These are phyloP conservation scores for Phyllotreta striolata DNA, from an alignment of 2,888 invertebrate genomes.

Conservation along the genomic window DNA sequence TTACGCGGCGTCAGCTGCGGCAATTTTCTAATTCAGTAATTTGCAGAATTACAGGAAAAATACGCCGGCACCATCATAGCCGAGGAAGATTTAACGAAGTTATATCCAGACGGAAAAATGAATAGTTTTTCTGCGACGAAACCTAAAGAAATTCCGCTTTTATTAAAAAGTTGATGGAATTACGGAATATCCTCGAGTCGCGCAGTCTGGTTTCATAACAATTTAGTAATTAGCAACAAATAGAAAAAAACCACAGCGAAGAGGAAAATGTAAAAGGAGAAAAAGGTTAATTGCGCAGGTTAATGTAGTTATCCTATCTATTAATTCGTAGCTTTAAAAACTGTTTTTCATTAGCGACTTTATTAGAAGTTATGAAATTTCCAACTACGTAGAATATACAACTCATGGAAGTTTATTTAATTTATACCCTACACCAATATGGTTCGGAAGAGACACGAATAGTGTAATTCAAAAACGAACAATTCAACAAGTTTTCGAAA, in stretches of 20 bases:
- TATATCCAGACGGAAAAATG: constrained; percentile 26
- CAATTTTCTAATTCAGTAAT: constrained; percentile 49
- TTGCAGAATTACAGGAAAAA: constrained; percentile 36
- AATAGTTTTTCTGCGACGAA: constrained; percentile 21
- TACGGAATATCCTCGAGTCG: not conserved
- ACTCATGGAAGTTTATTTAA: too few species aligned
- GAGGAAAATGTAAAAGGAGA: too few species aligned
- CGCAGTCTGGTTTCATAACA: not conserved
- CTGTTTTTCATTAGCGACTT: too few species aligned
- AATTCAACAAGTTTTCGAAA: constrained; percentile 22
- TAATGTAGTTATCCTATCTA: too few species aligned
- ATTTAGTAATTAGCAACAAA: too few species aligned
- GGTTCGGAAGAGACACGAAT: not conserved
- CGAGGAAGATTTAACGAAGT: constrained; percentile 23
- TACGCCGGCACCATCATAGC: constrained; percentile 14
- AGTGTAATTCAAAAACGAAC: constrained; percentile 4
- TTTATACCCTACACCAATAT: not conserved
- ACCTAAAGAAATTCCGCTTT: constrained; percentile 6
- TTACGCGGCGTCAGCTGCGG: constrained; percentile 47
- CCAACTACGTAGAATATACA: too few species aligned
- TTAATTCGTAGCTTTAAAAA: too few species aligned
- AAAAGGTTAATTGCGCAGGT: too few species aligned
- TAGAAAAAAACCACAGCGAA: too few species aligned
- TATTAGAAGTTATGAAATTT: too few species aligned
- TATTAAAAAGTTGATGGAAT: constrained; percentile 4